Evolutionary conservation across 2,888 invertebrate genomes (phyloP).

Genomic region (Coleophora flavipennella): DNA sequence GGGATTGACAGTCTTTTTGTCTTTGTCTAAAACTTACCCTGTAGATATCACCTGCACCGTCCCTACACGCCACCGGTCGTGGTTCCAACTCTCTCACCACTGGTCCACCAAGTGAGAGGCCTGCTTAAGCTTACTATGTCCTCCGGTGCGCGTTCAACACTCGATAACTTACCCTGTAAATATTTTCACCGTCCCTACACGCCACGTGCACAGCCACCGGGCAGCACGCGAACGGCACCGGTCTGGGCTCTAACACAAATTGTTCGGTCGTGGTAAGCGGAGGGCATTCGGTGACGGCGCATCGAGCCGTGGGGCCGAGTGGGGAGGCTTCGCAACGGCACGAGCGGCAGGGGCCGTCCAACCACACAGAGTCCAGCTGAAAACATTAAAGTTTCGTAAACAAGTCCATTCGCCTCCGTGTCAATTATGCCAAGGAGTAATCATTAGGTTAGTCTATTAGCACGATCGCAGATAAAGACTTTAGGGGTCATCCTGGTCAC

Average conservation of each 20-base stretch:
- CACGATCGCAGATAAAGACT: too few relatives aligned
- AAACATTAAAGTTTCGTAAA: not conserved
- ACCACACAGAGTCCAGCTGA: constrained; percentile 75
- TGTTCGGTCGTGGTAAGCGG: constrained; percentile 53
- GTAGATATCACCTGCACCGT: constrained; percentile 29
- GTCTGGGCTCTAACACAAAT: constrained; percentile 68
- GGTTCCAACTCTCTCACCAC: too few relatives aligned
- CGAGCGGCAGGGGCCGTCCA: constrained; percentile 79
- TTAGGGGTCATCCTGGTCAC: too few relatives aligned
- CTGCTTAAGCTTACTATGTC: too few relatives aligned
- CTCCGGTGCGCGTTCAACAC: too few relatives aligned
- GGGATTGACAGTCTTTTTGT: too few relatives aligned
- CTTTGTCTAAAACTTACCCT: too few relatives aligned
- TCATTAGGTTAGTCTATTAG: too few relatives aligned
- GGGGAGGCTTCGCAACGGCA: constrained; percentile 69
- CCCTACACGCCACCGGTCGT: constrained; percentile 76
- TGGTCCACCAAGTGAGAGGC: too few relatives aligned
- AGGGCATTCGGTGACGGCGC: constrained; percentile 69
- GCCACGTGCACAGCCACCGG: constrained; percentile 69
- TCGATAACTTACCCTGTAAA: constrained; percentile 55
- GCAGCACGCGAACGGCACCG: constrained; percentile 76
- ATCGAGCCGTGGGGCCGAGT: constrained; percentile 36
- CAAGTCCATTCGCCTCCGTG: too few relatives aligned
- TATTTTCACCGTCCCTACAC: constrained; percentile 64
- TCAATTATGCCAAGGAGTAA: too few relatives aligned